Percentiles rank a stretch among this genome's conserved stretches.
phyloP scores from a whole-genome alignment of 2,113 vertebrate genomes.

The Cinclus mexicanus region DNA sequence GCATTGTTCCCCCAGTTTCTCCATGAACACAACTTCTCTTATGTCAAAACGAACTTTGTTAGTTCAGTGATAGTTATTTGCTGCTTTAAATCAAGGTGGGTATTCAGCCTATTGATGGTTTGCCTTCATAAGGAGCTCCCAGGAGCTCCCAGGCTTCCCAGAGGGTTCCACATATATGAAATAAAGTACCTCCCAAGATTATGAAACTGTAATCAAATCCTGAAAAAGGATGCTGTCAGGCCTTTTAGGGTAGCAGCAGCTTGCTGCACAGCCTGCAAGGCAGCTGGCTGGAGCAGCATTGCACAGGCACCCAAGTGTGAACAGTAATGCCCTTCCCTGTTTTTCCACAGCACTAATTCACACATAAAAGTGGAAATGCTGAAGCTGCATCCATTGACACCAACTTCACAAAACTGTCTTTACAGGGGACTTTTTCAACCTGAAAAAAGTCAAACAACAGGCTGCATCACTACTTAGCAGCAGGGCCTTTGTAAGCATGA shows the following conservation, averaged over 20 bases:
- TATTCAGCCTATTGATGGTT: not conserved
- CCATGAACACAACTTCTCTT: not conserved
- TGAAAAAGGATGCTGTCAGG: not conserved
- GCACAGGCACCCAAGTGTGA: not conserved
- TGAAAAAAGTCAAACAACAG: not conserved
- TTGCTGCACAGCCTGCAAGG: not conserved
- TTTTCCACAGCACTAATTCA: not conserved
- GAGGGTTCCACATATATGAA: accelerated
- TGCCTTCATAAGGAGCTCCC: not conserved
- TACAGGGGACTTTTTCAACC: not conserved
- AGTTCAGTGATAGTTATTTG: not conserved
- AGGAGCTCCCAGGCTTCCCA: not conserved
- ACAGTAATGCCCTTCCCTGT: accelerated
- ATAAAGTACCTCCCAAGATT: not conserved
- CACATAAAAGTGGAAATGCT: not conserved
- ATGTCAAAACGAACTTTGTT: not conserved
- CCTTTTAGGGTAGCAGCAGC: not conserved
- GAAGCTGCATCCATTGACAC: not conserved
- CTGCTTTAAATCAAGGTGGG: not conserved
- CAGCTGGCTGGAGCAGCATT: not conserved
- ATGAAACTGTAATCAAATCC: not conserved
- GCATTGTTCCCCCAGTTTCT: not conserved
- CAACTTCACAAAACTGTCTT: not conserved
- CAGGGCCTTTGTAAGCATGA: not conserved
- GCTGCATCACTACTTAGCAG: not conserved